Conservation (phyloP, 2,888 invertebrate genomes). For the Monochamus alternatus region DNA sequence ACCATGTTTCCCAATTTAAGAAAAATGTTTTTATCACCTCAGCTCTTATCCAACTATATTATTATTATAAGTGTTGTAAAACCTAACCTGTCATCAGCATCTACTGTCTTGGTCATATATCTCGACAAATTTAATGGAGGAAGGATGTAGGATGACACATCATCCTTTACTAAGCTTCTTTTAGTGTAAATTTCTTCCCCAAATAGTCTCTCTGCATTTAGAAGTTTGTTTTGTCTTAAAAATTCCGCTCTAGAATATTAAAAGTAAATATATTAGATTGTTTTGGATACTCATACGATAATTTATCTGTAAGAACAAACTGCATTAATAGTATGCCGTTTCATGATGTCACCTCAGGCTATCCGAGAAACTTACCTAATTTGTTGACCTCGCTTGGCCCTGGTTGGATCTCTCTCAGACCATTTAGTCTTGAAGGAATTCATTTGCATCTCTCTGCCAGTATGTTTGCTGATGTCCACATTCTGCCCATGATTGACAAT, state of each 20-base stretch:
- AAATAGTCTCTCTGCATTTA: conserved; percentile 26
- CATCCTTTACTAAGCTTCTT: conserved; percentile 36
- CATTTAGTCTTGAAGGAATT: conserved; percentile 60
- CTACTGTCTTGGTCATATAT: conserved; percentile 21
- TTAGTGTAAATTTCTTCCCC: background rate
- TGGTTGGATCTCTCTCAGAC: conserved; percentile 56
- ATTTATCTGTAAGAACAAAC: too few relatives aligned
- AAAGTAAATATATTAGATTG: background rate
- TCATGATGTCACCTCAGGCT: too few relatives aligned
- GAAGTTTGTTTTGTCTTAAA: conserved; percentile 31
- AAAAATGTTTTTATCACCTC: too few relatives aligned
- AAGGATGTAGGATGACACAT: conserved; percentile 41
- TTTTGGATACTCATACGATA: too few relatives aligned
- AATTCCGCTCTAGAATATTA: conserved; percentile 38
- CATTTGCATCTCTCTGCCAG: conserved; percentile 55
- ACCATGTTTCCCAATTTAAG: too few relatives aligned
- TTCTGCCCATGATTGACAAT: conserved; percentile 51
- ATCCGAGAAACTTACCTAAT: conserved; percentile 46
- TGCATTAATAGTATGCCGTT: too few relatives aligned
- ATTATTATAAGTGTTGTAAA: too few relatives aligned
- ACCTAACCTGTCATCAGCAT: background rate
- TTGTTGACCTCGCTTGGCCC: conserved; percentile 56
- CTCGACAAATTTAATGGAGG: conserved; percentile 34
- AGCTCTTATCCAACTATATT: too few relatives aligned
- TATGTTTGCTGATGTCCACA: conserved; percentile 54